Base-by-base conservation (phyloP, 2,113 vertebrate genomes). In the Hiodon tergisus region DNA sequence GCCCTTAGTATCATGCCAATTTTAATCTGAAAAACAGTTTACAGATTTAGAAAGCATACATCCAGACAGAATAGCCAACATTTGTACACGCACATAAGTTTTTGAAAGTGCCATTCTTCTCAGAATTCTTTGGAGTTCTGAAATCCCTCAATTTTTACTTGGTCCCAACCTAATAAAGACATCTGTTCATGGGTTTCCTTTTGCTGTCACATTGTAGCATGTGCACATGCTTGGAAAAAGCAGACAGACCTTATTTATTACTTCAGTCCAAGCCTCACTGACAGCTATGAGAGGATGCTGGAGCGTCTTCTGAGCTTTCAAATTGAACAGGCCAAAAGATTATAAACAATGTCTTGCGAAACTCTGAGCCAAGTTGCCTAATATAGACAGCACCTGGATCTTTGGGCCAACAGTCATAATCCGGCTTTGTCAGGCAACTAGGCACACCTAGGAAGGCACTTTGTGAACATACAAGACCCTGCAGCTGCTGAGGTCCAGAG, bases 391-490 rank as follows among this genome's bases (percentile, higher is more conserved):
- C 5, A 9, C 31, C 31, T 31, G 31, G 31, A 31, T 31, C 31
- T 31, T 31, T 31, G 31, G 31, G 31, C 31, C 31, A 31, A 31
- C 31, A 31, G 31, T 31, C 31, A 31, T 31, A 31, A 2, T n/a
- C 59, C 88, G 88, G 73, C 76, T 87, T 62, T 87, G 80, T 66
- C 83, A 78, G 31, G 78, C 78, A 75, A 55, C 85, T 85, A 78
- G 83, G 73, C 11, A 79, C 76, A 50, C 71, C 72, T 67, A 80
- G 75, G 54, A 72, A 81, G n/a, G 84, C 89, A 0, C 78, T 88
- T 16, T 74, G 11, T 13, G 81, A 82, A 75, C 89, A 85, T 81
- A 86, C 78, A 86, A 73, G 79, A 84, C 82, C 67, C 65, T 89
- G 73, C 79, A 81, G 16, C 58, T 85, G 59, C 80, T 87, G 76